Evolutionary conservation across 1,140 invertebrate species (phyloP), one percentile per base, ranked within the genome.

Genomic region (Dufourea novaeangliae): DNA sequence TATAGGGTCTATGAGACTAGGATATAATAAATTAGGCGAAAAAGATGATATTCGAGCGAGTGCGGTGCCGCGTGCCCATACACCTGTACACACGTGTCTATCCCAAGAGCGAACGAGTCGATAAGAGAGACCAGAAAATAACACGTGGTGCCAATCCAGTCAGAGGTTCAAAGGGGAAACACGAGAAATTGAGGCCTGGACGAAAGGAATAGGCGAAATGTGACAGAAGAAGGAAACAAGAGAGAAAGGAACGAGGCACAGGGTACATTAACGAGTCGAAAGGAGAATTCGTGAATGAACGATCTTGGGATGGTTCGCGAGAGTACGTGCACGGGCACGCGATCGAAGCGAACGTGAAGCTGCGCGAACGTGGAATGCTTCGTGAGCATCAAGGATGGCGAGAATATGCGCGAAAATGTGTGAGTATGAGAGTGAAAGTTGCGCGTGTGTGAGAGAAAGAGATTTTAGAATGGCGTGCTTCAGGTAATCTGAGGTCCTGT

Each of bases 401-500:
- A 64, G 83, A 81, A 74, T n/a, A n/a, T 83, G 81, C 32, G 81
- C 32, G 57, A 83, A 59, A 70, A 73, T 56, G 73, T 77, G 68
- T 56, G 79, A 72, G 14, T 77, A 66, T 14, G 57, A 75, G 57
- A 59, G 70, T 29, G 32, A 37, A 39, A 20, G 14, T 46, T 14
- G 78, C 72, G 67, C 4, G 14, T 5, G 17, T 1, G 41, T 5
- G 41, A 20, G 82, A 81, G 77, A 70, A 76, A 76, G 77, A 87
- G 78, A 85, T 78, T 86, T 88, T 87, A 89, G 87, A 90, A 59
- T 88, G 88, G 89, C 88, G 88, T 88, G 91, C 87, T 90, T 93
- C 91, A 90, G 89, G 88, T 92, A 91, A 92, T 93, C 91, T 92
- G 91, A 93, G 92, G 92, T 92, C 91, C 92, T 92, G 92, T 93